Percentiles rank a stretch among this genome's conserved stretches.
phyloP scores from a whole-genome alignment of 2,113 vertebrate genomes.

The Onychostoma macrolepis region DNA sequence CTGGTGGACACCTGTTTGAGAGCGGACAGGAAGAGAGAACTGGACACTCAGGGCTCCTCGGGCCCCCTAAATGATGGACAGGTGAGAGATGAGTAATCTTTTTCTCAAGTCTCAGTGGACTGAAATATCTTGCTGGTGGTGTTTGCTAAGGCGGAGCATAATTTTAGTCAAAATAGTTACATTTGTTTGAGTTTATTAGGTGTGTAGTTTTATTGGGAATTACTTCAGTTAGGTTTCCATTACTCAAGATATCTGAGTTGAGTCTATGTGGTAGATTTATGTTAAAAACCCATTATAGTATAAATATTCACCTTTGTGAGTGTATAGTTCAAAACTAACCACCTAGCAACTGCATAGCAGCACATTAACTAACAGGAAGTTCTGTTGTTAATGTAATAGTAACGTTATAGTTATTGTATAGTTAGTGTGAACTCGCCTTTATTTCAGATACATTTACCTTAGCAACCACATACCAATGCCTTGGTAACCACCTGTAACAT shows the following conservation, averaged over 20 bases:
- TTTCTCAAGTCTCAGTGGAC: constrained; percentile 1
- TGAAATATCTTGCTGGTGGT: neutral
- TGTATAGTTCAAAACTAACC: neutral
- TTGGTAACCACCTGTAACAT: neutral
- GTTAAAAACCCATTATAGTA: neutral
- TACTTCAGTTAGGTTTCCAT: neutral
- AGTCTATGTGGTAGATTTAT: neutral
- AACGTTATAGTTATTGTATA: neutral
- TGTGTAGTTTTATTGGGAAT: neutral
- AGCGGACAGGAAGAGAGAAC: neutral
- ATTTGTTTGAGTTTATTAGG: neutral
- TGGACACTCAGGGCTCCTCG: constrained; percentile 9
- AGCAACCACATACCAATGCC: neutral
- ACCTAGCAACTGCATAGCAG: neutral
- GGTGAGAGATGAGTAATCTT: constrained; percentile 43
- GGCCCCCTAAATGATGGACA: constrained; percentile 47
- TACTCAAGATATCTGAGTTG: neutral
- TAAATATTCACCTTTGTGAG: neutral
- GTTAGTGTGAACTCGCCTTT: neutral
- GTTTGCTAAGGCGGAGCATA: neutral
- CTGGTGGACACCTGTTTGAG: neutral
- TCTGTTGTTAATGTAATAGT: neutral
- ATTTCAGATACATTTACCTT: neutral
- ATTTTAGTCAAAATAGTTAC: neutral
- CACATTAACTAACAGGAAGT: neutral